A percentile compares a stretch with the other conserved stretches of the same genome.
phyloP scores from a whole-genome alignment of 1,140 invertebrate species.

The Trachymyrmex septentrionalis region DNA sequence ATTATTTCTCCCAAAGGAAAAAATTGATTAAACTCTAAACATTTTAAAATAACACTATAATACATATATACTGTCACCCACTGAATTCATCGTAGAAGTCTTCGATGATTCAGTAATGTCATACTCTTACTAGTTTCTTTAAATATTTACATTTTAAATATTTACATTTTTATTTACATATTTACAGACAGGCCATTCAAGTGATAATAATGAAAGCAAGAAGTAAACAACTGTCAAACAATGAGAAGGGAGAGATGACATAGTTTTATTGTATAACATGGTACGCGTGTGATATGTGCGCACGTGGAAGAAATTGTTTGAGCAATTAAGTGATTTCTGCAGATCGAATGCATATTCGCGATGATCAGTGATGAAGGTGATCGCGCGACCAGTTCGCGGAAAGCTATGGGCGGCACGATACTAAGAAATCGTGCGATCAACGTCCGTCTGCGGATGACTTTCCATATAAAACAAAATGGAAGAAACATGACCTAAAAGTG shows the following conservation, averaged over 20 bases:
- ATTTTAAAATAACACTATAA: slow-evolving; percentile 16
- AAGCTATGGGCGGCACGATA: slow-evolving; percentile 9
- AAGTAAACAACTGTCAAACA: slow-evolving; percentile 26
- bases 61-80: neutral
- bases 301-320: slow-evolving; percentile 84
- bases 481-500: neutral
- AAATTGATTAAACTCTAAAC: neutral
- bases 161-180: slow-evolving; percentile 61
- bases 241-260: slow-evolving; percentile 24
- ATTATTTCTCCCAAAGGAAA: neutral
- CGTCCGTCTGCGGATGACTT: neutral
- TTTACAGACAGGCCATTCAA: slow-evolving; percentile 13
- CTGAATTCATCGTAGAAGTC: neutral
- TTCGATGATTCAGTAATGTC: neutral
- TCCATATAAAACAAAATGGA: slow-evolving; percentile 15
- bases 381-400: slow-evolving; percentile 46
- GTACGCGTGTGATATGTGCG: slow-evolving; percentile 45
- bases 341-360: slow-evolving; percentile 61
- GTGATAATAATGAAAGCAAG: slow-evolving; percentile 6
- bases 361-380: slow-evolving; percentile 24
- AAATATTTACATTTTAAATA: slow-evolving; percentile 55
- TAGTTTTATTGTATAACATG: slow-evolving; percentile 66
- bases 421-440: slow-evolving; percentile 38
- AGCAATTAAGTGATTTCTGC: slow-evolving; percentile 81
- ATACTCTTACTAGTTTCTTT: neutral